Base-by-base conservation (phyloP, 2,113 vertebrate species). In the Cynopterus brachyotis region DNA sequence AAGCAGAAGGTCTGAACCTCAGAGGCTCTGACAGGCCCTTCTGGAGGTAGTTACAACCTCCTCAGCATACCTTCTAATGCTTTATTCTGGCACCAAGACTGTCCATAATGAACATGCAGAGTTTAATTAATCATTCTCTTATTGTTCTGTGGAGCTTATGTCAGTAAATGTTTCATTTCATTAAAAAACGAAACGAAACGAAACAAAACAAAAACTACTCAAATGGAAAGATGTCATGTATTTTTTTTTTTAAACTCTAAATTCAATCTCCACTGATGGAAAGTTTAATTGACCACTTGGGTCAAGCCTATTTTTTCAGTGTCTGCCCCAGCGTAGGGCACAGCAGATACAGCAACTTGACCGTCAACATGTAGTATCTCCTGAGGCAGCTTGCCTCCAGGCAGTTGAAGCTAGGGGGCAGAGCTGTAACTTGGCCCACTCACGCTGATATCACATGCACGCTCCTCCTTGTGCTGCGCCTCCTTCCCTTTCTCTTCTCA, bases 211-310 rank as follows among this genome's bases (percentile, higher is more conserved):
- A 30, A 30, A 11, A 86, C 75, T 72, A 50, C 55, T 95, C 93
- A 89, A 75, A 90, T 35, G 94, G 75, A 95, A 97, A 96, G 32
- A 94, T 35, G 92, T 64, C 81, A 50, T 15, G 24, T 72, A 57
- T 59, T 59, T 26, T 59, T 60, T n/a, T 30, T 75, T 64, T 42
- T 42, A 32, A 92, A 81, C 57, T 73, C 66, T 93, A 96, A 82
- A 87, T 95, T 70, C 90, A 90, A 16, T 96, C 79, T 95, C 59
- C 69, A 60, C 84, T 90, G 88, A n/a, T 50, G 83, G 94, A 96
- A 96, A 90, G 82, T 90, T 95, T 97, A 90, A 97, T n/a, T 78
- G 87, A 90, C 92, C 75, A 37, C 60, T 85, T 95, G 96, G 89
- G 94, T 96, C 86, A 60, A 88, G 78, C 76, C 60, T 67, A 6